A percentile compares a stretch with the other conserved stretches of the same genome.
phyloP scores from a whole-genome alignment of 2,888 invertebrate species.

The Rhingia campestris region DNA sequence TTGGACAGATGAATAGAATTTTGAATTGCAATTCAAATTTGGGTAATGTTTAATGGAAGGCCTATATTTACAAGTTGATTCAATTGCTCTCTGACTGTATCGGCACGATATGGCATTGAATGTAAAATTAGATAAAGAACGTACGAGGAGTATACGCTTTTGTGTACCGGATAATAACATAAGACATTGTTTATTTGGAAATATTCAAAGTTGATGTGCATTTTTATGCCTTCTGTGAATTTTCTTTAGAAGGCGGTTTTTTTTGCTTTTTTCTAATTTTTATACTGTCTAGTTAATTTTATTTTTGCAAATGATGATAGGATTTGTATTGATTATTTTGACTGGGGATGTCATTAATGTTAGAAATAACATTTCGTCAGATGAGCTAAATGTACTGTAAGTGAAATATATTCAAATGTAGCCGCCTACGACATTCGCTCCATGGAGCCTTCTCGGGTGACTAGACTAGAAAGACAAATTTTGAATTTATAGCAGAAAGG shows the following conservation, averaged over 20 bases:
- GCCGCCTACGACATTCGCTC: too few relatives aligned
- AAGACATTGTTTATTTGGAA: constrained; percentile 7
- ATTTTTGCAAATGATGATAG: too few relatives aligned
- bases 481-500: too few relatives aligned
- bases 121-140: constrained; percentile 26
- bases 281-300: background rate
- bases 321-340: too few relatives aligned
- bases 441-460: too few relatives aligned
- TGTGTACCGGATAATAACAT: background rate
- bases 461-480: too few relatives aligned
- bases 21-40: constrained; percentile 32
- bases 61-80: constrained; percentile 14
- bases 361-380: too few relatives aligned
- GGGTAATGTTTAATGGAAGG: constrained; percentile 9
- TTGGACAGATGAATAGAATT: constrained; percentile 23
- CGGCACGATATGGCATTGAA: background rate
- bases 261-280: background rate
- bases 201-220: constrained; percentile 8
- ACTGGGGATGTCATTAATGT: too few relatives aligned
- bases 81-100: background rate
- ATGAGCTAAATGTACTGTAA: too few relatives aligned
- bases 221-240: constrained; percentile 1
- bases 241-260: background rate
- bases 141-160: background rate
- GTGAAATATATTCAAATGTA: too few relatives aligned